Evolutionary conservation across 2,797 vertebrate genomes (phyloP).

Genomic region (Malurus leucopterus): DNA sequence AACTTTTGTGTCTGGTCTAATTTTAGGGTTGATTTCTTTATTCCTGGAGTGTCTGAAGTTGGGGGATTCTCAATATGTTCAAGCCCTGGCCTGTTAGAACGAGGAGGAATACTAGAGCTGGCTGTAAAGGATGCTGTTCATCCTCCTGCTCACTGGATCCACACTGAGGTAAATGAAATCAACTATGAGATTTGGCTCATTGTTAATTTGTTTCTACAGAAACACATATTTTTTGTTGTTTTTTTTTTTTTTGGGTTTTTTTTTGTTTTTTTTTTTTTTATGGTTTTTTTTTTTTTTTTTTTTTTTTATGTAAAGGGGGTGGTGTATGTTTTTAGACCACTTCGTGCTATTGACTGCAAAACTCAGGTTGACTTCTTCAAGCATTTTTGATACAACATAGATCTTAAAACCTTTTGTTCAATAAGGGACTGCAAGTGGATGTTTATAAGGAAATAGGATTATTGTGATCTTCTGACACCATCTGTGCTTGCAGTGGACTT

Average conservation of each 20-base stretch:
- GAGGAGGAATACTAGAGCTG: constrained; percentile 85
- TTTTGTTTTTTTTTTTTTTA: too few species aligned
- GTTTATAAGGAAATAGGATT: not conserved
- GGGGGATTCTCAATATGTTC: constrained; percentile 97
- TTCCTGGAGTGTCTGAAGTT: constrained; percentile 86
- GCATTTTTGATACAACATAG: not conserved
- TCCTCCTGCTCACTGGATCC: constrained; percentile 91
- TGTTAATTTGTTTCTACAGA: too few species aligned
- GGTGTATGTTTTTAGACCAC: not conserved
- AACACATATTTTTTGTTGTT: too few species aligned
- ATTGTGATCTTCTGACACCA: not conserved
- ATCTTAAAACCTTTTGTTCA: not conserved
- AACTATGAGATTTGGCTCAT: not conserved
- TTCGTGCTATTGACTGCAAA: not conserved
- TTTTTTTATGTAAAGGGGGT: accelerated
- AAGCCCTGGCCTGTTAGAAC: constrained; percentile 81
- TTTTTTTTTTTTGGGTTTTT: too few species aligned
- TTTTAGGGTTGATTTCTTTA: constrained; percentile 91
- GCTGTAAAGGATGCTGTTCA: constrained; percentile 86
- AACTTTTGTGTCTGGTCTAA: not conserved
- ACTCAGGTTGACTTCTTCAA: not conserved
- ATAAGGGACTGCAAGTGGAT: not conserved
- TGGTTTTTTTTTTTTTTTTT: too few species aligned
- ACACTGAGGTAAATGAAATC: constrained; percentile 78
- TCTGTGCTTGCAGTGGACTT: not conserved